Evolutionary conservation across 2,888 invertebrate genomes (phyloP).

Genomic region (Keiferia lycopersicella): DNA sequence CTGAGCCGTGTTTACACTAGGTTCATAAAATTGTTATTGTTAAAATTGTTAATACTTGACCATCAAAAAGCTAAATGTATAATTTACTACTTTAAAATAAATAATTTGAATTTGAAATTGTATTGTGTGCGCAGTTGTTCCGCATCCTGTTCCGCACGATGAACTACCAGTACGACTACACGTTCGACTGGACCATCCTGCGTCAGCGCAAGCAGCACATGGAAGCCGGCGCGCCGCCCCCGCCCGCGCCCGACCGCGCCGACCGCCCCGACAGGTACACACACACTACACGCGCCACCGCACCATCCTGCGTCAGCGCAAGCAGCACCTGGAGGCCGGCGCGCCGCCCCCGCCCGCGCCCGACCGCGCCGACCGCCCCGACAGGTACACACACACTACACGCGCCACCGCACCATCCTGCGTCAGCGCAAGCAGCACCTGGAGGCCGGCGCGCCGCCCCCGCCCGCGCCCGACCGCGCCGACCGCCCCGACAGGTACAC

Average conservation of each 20-base stretch:
- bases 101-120: too few species aligned
- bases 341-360: constrained; percentile 56
- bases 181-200: constrained; percentile 99
- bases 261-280: constrained; percentile 39
- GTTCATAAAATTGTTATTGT: too few species aligned
- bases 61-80: too few species aligned
- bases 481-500: constrained; percentile 39
- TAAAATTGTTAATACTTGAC: too few species aligned
- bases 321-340: constrained; percentile 67
- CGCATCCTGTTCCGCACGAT: constrained; percentile 99
- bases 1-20: too few species aligned
- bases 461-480: constrained; percentile 57
- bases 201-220: constrained; percentile 90
- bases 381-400: constrained; percentile 87
- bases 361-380: constrained; percentile 52
- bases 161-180: constrained; percentile 99
- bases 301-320: constrained; percentile 98
- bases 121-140: constrained; percentile 83
- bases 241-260: constrained; percentile 57
- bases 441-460: constrained; percentile 56
- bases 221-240: constrained; percentile 56
- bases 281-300: constrained; percentile 99
- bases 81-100: too few species aligned
- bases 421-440: constrained; percentile 90
- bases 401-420: constrained; percentile 99